phyloP scores from a whole-genome alignment of 2,888 invertebrate species.

The Piscicola geometra region DNA sequence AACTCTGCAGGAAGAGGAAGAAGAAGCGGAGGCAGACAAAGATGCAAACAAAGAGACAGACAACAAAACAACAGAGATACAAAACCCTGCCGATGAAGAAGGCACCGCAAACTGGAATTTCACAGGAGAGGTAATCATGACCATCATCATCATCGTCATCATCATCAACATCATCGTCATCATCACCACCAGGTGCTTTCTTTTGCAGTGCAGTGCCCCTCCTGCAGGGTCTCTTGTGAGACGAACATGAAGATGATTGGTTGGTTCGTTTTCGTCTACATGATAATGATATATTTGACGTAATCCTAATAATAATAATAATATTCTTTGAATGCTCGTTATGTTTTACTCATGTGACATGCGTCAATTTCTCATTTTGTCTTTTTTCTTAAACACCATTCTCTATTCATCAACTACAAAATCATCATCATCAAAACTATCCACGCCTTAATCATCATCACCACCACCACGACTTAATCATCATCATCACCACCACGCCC shows the following conservation, averaged over 20 bases:
- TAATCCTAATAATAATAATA: no score
- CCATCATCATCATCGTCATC: neutral
- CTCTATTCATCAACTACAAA: no score
- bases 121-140: neutral
- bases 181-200: constrained; percentile 58
- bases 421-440: neutral
- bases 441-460: neutral
- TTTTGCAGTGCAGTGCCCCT: constrained; percentile 80
- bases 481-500: neutral
- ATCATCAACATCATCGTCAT: neutral
- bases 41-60: neutral
- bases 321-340: no score
- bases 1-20: neutral
- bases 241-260: constrained; percentile 91
- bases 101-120: constrained; percentile 12
- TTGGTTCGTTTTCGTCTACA: no score
- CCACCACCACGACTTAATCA: neutral
- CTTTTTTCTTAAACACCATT: no score
- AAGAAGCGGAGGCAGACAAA: neutral
- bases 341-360: no score
- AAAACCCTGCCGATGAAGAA: constrained; percentile 3
- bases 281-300: no score
- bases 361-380: no score
- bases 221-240: constrained; percentile 74
- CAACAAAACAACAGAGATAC: neutral